These are phyloP conservation scores for Amphibalanus amphitrite DNA, from an alignment of 1,140 invertebrate species.

Conservation along the genomic window DNA sequence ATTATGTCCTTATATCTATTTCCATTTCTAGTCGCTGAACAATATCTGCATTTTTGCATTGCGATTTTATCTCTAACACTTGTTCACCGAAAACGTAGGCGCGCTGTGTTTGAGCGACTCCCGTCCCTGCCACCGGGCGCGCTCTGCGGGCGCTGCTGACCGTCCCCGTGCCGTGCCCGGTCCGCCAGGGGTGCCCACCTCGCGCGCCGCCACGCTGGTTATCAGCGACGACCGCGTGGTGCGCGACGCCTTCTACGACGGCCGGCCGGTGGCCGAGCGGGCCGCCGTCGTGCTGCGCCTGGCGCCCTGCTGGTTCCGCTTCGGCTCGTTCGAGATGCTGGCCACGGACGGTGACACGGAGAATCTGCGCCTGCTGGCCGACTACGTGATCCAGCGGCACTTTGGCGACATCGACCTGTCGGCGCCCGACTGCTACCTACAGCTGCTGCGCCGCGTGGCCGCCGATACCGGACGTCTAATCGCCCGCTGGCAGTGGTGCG, in stretches of 20 bases:
- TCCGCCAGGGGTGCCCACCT: conserved; percentile 32
- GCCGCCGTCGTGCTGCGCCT: conserved; percentile 38
- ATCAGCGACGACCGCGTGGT: conserved; percentile 37
- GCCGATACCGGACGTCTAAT: conserved; percentile 32
- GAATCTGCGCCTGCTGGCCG: conserved; percentile 33
- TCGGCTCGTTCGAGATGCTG: conserved; percentile 49
- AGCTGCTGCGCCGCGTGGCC: conserved; percentile 30
- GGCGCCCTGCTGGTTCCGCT: conserved; percentile 39
- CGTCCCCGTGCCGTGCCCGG: too few species aligned
- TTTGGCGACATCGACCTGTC: conserved; percentile 31
- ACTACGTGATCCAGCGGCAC: conserved; percentile 43
- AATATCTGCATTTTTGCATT: too few species aligned
- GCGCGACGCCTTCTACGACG: conserved; percentile 42
- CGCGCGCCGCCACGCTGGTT: conserved; percentile 36
- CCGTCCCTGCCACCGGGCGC: too few species aligned
- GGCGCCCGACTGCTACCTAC: conserved; percentile 26
- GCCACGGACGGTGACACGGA: conserved; percentile 31
- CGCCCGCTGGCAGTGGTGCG: conserved; percentile 42
- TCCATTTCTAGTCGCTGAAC: too few species aligned
- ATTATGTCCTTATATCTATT: too few species aligned
- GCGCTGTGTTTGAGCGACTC: too few species aligned
- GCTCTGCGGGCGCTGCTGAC: too few species aligned
- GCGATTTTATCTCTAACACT: too few species aligned
- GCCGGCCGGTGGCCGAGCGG: conserved; percentile 33
- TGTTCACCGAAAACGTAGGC: too few species aligned